A percentile compares a stretch with the other conserved stretches of the same genome.
These are phyloP conservation scores for Rhynchomys soricoides DNA, from an alignment of 2,113 vertebrate genomes.

Conservation along the genomic window DNA sequence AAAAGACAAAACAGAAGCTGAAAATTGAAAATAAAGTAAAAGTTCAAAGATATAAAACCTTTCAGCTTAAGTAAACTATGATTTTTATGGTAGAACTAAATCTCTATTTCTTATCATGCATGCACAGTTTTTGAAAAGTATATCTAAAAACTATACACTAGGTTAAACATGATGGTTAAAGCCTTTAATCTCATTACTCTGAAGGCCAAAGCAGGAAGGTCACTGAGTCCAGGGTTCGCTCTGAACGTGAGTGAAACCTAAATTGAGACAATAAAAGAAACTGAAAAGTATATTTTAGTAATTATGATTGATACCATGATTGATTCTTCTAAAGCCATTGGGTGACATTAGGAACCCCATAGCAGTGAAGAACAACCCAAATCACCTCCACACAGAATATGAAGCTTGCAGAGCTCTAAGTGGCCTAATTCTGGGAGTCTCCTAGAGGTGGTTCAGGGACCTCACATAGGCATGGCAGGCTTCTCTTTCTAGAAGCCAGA, in stretches of 20 bases:
- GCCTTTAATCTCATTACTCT: neutral
- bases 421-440: neutral
- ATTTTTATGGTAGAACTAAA: neutral
- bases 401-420: neutral
- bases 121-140: neutral
- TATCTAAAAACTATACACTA: neutral
- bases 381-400: neutral
- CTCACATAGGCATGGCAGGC: neutral
- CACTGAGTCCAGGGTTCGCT: neutral
- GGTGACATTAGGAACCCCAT: neutral
- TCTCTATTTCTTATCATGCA: neutral
- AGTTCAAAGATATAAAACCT: neutral
- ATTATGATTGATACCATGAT: neutral
- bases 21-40: neutral
- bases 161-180: neutral
- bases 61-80: neutral
- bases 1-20: too few species aligned
- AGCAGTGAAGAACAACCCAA: neutral
- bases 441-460: neutral
- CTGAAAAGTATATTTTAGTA: neutral
- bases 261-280: neutral
- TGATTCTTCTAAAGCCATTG: neutral
- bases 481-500: neutral
- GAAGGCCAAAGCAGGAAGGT: neutral
- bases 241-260: neutral